Evolutionary conservation across 2,797 vertebrate species (phyloP).

Genomic region (Gadopsis bispinosus): DNA sequence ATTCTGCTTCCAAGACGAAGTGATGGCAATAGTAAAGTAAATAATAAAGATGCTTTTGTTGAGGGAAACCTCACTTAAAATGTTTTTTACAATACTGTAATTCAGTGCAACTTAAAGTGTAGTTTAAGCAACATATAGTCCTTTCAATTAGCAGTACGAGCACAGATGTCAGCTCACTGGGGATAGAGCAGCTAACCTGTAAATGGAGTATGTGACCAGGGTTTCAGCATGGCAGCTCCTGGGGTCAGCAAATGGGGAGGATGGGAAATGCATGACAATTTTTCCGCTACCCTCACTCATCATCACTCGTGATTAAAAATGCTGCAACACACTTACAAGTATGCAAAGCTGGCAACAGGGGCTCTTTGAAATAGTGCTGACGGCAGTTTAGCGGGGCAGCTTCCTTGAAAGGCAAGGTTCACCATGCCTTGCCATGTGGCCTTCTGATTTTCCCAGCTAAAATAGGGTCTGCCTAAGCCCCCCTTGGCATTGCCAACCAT

Average conservation of each 20-base stretch:
- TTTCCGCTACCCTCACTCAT: constrained; percentile 78
- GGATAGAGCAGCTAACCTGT: constrained; percentile 74
- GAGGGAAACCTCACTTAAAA: neutral
- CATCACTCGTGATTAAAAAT: constrained; percentile 83
- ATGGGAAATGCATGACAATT: constrained; percentile 68
- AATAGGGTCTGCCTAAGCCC: constrained; percentile 88
- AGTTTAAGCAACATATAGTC: constrained; percentile 30
- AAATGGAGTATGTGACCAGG: constrained; percentile 68
- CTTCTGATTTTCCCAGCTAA: constrained; percentile 89
- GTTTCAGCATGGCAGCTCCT: constrained; percentile 63
- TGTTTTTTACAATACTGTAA: constrained; percentile 16
- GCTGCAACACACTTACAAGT: constrained; percentile 78
- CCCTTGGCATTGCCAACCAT: constrained; percentile 88
- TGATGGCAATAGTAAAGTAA: neutral
- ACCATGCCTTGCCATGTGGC: constrained; percentile 85
- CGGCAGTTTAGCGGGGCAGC: constrained; percentile 80
- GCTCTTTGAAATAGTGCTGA: constrained; percentile 87
- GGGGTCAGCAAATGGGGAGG: constrained; percentile 68
- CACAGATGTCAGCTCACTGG: constrained; percentile 45
- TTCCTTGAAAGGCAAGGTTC: constrained; percentile 87
- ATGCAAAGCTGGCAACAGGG: constrained; percentile 78
- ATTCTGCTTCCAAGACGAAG: neutral
- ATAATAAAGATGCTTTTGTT: neutral
- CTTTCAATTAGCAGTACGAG: constrained; percentile 52
- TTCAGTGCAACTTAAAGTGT: constrained; percentile 25